These are phyloP conservation scores for Maniola hyperantus DNA, from an alignment of 2,888 invertebrate species.

Conservation along the genomic window DNA sequence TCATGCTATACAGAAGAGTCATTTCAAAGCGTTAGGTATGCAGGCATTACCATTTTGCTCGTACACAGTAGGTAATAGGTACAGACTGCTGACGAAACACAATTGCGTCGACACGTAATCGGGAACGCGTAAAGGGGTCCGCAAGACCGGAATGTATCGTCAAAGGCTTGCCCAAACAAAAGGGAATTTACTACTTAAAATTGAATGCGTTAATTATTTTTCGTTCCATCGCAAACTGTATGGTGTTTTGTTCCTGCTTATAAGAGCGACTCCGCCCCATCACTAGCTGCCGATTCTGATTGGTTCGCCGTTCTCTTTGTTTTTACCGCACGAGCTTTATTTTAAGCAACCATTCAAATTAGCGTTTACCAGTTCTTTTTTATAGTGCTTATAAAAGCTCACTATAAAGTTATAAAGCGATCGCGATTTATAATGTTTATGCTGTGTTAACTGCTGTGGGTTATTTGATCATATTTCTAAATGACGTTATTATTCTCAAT, in stretches of 20 bases:
- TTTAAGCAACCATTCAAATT: constrained; percentile 59
- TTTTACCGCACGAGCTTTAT: constrained; percentile 62
- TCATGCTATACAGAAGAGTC: not conserved
- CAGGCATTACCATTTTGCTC: not conserved
- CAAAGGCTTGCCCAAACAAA: constrained; percentile 39
- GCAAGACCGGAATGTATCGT: constrained; percentile 35
- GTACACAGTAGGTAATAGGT: not conserved
- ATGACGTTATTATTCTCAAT: too few relatives aligned
- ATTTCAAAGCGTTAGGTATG: not conserved
- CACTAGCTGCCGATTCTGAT: constrained; percentile 60
- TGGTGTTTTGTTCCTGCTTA: constrained; percentile 66
- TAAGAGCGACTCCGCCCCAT: constrained; percentile 68
- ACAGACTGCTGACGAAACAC: constrained; percentile 7
- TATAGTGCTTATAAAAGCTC: constrained; percentile 36
- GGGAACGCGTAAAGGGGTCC: constrained; percentile 29
- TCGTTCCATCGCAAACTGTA: constrained; percentile 66
- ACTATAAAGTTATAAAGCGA: constrained; percentile 28
- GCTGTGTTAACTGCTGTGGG: constrained; percentile 26
- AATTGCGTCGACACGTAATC: constrained; percentile 23
- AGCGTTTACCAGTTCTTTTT: constrained; percentile 40
- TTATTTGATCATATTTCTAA: constrained; percentile 4
- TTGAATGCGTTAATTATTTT: constrained; percentile 69
- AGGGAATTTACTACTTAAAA: constrained; percentile 46
- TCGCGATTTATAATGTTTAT: constrained; percentile 29
- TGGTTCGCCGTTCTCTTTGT: constrained; percentile 70